Conservation (phyloP, 2,888 invertebrate species). For the Dasypogon diadema region DNA sequence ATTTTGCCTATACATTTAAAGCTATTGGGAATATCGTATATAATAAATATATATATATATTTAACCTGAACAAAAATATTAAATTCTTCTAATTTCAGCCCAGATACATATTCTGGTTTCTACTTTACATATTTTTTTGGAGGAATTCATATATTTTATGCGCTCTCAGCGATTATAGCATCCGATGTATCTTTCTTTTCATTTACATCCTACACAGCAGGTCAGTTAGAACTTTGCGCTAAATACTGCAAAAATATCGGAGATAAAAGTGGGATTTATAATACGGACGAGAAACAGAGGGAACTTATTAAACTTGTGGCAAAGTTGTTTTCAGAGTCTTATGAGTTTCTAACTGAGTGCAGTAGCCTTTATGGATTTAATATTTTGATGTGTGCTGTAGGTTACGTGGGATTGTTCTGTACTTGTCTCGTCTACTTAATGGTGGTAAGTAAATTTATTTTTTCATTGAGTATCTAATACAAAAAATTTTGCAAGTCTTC, state of each 20-base stretch:
- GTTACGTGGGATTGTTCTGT: neutral
- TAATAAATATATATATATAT: neutral
- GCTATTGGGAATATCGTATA: neutral
- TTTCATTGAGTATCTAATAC: too few species aligned
- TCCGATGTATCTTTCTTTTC: neutral
- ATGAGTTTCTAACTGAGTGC: neutral
- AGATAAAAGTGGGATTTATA: neutral
- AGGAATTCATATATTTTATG: neutral
- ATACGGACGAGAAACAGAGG: constrained; percentile 15
- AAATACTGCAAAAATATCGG: neutral
- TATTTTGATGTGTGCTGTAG: neutral
- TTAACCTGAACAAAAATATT: neutral
- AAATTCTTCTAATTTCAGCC: neutral
- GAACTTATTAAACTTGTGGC: constrained; percentile 3
- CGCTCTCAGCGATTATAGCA: neutral
- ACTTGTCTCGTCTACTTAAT: neutral
- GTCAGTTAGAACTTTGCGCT: neutral
- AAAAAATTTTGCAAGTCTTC: too few species aligned
- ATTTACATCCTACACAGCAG: neutral
- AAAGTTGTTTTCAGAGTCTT: constrained; percentile 8
- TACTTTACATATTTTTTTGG: neutral
- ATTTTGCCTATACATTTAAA: neutral
- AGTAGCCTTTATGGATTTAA: constrained; percentile 4
- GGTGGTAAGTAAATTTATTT: neutral
- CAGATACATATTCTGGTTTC: neutral